Evolutionary conservation across 1,140 invertebrate genomes (phyloP).

Genomic region (Hylaeus anthracinus): DNA sequence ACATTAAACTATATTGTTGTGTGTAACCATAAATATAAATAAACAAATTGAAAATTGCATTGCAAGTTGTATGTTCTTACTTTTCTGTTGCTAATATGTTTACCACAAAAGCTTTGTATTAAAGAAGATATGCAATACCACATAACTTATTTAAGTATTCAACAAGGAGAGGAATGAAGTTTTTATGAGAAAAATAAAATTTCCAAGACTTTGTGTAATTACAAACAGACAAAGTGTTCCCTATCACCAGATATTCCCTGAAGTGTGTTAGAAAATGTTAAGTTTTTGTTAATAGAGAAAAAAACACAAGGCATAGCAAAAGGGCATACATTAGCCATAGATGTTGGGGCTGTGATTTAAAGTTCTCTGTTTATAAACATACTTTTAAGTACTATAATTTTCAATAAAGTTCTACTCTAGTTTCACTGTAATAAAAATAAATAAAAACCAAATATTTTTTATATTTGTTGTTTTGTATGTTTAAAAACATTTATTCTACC

Average conservation of each 20-base stretch:
- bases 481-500: slow-evolving; percentile 42
- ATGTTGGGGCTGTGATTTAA: slow-evolving; percentile 51
- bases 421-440: neutral
- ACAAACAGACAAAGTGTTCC: slow-evolving; percentile 45
- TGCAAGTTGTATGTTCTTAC: slow-evolving; percentile 6
- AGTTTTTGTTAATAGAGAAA: slow-evolving; percentile 52
- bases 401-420: neutral
- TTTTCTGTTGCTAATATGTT: slow-evolving; percentile 3
- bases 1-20: slow-evolving; percentile 16
- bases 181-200: slow-evolving; percentile 20
- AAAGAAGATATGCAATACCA: slow-evolving; percentile 13
- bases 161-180: slow-evolving; percentile 18
- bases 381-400: slow-evolving; percentile 18
- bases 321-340: slow-evolving; percentile 53
- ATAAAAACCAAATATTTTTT: slow-evolving; percentile 16
- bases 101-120: neutral
- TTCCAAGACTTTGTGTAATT: slow-evolving; percentile 33
- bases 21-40: neutral
- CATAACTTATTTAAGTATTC: slow-evolving; percentile 4
- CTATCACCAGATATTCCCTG: slow-evolving; percentile 76
- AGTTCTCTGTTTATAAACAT: slow-evolving; percentile 48
- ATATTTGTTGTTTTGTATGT: slow-evolving; percentile 20
- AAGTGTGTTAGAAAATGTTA: slow-evolving; percentile 65
- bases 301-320: slow-evolving; percentile 43
- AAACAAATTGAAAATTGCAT: slow-evolving; percentile 1